Evolutionary conservation across 2,888 invertebrate species (phyloP).

Genomic region (Pheosia tremula): DNA sequence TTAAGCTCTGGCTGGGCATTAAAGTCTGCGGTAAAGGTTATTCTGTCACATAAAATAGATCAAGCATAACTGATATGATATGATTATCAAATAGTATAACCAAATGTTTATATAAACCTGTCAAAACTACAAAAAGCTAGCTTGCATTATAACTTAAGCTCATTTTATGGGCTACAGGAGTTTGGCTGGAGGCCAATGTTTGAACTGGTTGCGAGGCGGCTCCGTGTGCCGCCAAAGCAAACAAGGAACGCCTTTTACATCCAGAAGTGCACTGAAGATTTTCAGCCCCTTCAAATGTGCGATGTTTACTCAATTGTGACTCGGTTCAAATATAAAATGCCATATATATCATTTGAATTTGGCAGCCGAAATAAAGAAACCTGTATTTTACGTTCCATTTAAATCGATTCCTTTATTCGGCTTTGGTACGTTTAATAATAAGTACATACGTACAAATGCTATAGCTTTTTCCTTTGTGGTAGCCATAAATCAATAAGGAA

Average conservation of each 20-base stretch:
- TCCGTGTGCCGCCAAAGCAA: conserved; percentile 58
- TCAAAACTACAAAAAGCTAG: conserved; percentile 38
- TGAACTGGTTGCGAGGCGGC: conserved; percentile 57
- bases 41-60: too few relatives aligned
- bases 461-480: background rate
- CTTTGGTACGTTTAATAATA: background rate
- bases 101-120: conserved; percentile 23
- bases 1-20: too few relatives aligned
- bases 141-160: conserved; percentile 52
- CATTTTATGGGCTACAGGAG: conserved; percentile 48
- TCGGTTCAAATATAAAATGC: conserved; percentile 13
- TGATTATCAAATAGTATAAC: background rate
- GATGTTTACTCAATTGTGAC: conserved; percentile 37
- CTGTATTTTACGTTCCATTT: background rate
- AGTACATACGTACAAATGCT: background rate
- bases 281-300: conserved; percentile 49
- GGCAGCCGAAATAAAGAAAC: background rate
- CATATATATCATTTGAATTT: too few relatives aligned
- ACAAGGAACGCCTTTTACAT: conserved; percentile 64
- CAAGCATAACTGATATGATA: background rate
- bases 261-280: conserved; percentile 51
- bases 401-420: too few relatives aligned
- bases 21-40: too few relatives aligned
- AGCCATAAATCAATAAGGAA: background rate
- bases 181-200: conserved; percentile 63